A percentile compares a stretch with the other conserved stretches of the same genome.
Evolutionary conservation across 2,113 vertebrate genomes (phyloP).

Genomic region (Acanthochromis polyacanthus): DNA sequence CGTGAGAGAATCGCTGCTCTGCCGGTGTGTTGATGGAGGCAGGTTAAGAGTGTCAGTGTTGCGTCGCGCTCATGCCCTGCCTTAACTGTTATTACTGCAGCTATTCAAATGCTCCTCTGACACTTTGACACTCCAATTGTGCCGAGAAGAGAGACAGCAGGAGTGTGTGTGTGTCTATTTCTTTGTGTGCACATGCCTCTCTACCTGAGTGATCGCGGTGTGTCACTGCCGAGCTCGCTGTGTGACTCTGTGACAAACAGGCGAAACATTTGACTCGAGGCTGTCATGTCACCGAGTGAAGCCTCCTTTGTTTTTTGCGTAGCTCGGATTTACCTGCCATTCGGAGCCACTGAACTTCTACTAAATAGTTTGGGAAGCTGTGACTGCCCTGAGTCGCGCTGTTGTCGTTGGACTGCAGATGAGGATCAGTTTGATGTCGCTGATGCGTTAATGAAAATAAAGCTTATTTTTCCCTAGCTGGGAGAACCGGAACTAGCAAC

Average conservation of each 20-base stretch:
- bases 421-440: constrained; percentile 28
- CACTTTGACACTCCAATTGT: constrained; percentile 65
- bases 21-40: constrained; percentile 74
- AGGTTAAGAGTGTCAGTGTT: constrained; percentile 73
- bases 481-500: constrained; percentile 7
- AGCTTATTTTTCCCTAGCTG: not conserved
- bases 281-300: constrained; percentile 28
- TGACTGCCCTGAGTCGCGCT: constrained; percentile 14
- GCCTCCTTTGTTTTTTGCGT: constrained; percentile 39
- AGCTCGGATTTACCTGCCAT: constrained; percentile 28
- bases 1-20: constrained; percentile 71
- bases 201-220: constrained; percentile 16
- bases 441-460: not conserved
- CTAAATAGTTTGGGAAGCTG: constrained; percentile 65
- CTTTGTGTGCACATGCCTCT: constrained; percentile 35
- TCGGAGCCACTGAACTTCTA: constrained; percentile 52
- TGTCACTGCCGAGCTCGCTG: not conserved
- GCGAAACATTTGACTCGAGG: constrained; percentile 51
- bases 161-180: not conserved
- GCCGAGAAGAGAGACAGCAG: not conserved
- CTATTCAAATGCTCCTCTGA: constrained; percentile 66
- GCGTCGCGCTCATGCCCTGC: constrained; percentile 54
- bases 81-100: constrained; percentile 73
- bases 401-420: constrained; percentile 15
- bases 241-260: constrained; percentile 49